These are phyloP conservation scores for Takifugu bimaculatus DNA, from an alignment of 2,113 vertebrate species.

Conservation along the genomic window DNA sequence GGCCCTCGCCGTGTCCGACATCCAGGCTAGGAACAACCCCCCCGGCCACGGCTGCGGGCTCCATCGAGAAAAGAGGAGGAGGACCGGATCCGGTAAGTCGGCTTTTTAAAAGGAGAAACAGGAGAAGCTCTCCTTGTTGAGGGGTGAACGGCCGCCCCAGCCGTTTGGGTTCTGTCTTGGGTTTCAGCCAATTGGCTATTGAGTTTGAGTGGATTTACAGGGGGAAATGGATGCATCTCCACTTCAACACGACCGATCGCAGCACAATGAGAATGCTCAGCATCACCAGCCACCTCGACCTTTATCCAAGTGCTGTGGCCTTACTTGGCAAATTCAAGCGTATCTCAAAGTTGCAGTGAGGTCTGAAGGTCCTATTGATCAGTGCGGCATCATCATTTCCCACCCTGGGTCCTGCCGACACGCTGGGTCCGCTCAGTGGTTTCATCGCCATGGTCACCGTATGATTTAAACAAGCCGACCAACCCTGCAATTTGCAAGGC, in stretches of 20 bases:
- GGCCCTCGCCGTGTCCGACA: conserved; percentile 49
- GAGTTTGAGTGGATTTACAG: too few relatives aligned
- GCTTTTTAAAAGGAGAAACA: background rate
- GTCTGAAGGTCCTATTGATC: too few relatives aligned
- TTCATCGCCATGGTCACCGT: background rate
- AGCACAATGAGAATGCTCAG: too few relatives aligned
- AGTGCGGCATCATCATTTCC: background rate
- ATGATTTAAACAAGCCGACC: conserved; percentile 6
- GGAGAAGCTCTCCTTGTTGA: background rate
- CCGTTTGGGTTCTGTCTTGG: too few relatives aligned
- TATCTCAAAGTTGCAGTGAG: too few relatives aligned
- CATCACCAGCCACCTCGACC: too few relatives aligned
- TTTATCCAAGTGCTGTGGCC: too few relatives aligned
- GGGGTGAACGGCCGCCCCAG: too few relatives aligned
- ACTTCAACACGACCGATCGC: too few relatives aligned
- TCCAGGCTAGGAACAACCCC: conserved; percentile 27
- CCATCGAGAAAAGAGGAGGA: conserved; percentile 21
- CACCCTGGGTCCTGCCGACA: background rate
- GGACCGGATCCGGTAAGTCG: conserved; percentile 45
- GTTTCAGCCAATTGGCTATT: too few relatives aligned
- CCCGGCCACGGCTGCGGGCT: conserved; percentile 46
- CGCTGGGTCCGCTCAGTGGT: background rate
- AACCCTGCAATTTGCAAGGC: conserved; percentile 26
- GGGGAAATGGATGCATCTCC: too few relatives aligned
- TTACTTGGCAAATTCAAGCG: too few relatives aligned